Base-by-base conservation (phyloP, 2,888 invertebrate species). In the Caenorhabditis parvicauda region DNA sequence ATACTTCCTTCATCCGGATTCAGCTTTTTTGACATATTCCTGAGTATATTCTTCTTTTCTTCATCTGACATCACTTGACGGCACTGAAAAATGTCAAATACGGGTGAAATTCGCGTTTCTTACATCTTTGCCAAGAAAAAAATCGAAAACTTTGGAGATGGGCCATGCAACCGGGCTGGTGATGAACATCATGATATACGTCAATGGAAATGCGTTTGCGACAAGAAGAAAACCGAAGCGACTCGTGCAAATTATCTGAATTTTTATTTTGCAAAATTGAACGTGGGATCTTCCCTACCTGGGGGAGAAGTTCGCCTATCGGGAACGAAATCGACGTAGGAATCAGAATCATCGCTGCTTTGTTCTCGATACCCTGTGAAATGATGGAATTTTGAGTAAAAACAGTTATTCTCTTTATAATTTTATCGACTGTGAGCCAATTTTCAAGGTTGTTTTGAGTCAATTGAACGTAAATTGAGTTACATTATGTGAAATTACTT, bases 11-110 rank as follows among this genome's bases (percentile, higher is more conserved):
- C 62, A 19, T 35, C 35, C 24, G 24, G 37, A 27, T 62, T 54
- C 37, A 49, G 44, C 9, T 54, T 51, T 32, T 62, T 54, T 2
- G 62, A 55, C 54, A 62, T 51, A 37, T 58, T 62, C 35, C 51
- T 32, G 25, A 62, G 48, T 45, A 62, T 58, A 29, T 55, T 56
- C 39, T 44, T 42, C 39, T 58, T 57, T 50, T 62, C 62, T 35
- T 62, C 62, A 37, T 58, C 48, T 7, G 62, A 58, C 47, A 62
- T 9, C 24, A 62, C 62, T 48, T 62, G 56, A 21, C 35, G 9
- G n/a, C 9, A 9, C 35, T 32, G n/a, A 32, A 32, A n/a, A n/a
- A n/a, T 32, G 9, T 32, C n/a, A 9, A 9, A 12, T 32, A 12
- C n/a, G 35, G 35, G 9, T 32, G 9, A 32, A 12, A 12, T 12